Conservation (phyloP, 2,888 invertebrate genomes). For the Cactoblastis cactorum region DNA sequence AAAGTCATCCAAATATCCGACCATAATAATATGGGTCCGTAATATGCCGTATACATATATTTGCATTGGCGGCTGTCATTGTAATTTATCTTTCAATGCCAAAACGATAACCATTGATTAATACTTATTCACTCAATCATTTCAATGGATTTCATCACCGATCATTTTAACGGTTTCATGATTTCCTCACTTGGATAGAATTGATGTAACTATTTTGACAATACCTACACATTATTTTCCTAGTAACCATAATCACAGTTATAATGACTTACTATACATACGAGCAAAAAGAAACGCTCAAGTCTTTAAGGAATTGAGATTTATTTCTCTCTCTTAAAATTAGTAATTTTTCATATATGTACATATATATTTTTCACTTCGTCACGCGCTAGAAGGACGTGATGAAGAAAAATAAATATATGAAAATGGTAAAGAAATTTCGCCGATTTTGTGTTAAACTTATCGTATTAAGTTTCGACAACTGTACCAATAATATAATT, state of each 20-base stretch:
- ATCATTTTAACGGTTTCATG: constrained; percentile 7
- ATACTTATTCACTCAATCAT: constrained; percentile 7
- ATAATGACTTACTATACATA: too few relatives aligned
- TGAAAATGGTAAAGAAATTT: too few relatives aligned
- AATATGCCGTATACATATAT: too few relatives aligned
- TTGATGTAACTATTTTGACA: constrained; percentile 1
- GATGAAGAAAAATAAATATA: too few relatives aligned
- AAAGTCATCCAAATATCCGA: background rate
- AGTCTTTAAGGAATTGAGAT: too few relatives aligned
- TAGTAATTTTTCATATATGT: too few relatives aligned
- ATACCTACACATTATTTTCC: background rate
- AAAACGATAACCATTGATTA: constrained; percentile 36
- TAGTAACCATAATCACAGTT: background rate
- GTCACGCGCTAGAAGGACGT: too few relatives aligned
- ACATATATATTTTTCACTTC: too few relatives aligned
- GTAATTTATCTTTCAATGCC: constrained; percentile 57
- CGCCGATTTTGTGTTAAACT: too few relatives aligned
- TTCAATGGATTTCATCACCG: background rate
- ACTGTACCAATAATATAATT: background rate
- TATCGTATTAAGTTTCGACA: background rate
- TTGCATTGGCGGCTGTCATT: constrained; percentile 36
- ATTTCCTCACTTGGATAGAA: background rate
- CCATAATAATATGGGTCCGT: constrained; percentile 12
- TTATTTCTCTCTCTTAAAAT: too few relatives aligned
- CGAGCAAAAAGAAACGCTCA: too few relatives aligned